Evolutionary conservation across 92 coral and sea anemone genomes (phyloP).

Genomic region (Palythoa grandis): DNA sequence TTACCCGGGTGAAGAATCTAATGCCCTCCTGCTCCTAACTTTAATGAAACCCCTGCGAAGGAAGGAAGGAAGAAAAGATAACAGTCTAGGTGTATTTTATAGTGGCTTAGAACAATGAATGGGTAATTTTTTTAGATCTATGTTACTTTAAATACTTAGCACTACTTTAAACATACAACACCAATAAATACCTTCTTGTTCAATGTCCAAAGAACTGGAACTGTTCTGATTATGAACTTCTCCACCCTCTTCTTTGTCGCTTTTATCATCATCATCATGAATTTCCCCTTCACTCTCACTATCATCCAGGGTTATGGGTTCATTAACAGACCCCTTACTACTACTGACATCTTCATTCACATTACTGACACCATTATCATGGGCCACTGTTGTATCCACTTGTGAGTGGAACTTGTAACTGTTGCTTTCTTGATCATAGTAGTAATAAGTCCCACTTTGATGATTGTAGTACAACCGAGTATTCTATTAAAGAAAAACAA

Average conservation of each 20-base stretch:
- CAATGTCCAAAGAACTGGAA: conserved; percentile 7
- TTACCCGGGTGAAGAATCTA: too few species aligned
- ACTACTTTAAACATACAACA: not conserved
- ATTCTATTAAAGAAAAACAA: conserved; percentile 59
- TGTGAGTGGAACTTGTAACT: conserved; percentile 87
- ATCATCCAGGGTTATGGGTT: conserved; percentile 30
- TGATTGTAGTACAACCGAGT: conserved; percentile 87
- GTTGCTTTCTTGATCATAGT: conserved; percentile 71
- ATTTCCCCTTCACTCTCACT: conserved; percentile 72
- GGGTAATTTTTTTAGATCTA: too few species aligned
- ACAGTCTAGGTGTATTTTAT: too few species aligned
- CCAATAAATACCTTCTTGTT: conserved; percentile 24
- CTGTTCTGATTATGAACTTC: not conserved
- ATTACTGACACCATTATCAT: not conserved
- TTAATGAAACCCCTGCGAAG: too few species aligned
- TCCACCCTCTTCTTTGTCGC: not conserved
- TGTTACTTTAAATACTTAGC: too few species aligned
- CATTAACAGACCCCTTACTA: not conserved
- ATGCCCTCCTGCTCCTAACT: too few species aligned
- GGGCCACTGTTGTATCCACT: conserved; percentile 56
- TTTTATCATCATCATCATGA: conserved; percentile 59
- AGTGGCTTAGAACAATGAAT: too few species aligned
- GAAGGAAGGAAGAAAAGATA: too few species aligned
- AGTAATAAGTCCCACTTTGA: conserved; percentile 84
- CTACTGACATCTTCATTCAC: conserved; percentile 8